These are phyloP conservation scores for Ambastaia sidthimunki DNA, from an alignment of 2,797 vertebrate species.

Conservation along the genomic window DNA sequence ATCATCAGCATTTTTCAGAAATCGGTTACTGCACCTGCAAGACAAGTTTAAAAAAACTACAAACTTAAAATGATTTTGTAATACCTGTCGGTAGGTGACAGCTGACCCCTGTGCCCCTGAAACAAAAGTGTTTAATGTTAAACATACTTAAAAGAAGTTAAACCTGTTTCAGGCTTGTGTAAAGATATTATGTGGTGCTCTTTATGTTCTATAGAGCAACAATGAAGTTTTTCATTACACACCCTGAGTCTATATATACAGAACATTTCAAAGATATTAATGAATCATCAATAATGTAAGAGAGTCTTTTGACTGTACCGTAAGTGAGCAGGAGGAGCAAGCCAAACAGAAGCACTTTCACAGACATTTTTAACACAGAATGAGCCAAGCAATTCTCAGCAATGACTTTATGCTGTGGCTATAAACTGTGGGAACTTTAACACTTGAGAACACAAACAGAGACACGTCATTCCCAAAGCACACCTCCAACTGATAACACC, in stretches of 20 bases:
- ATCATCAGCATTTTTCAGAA: no score
- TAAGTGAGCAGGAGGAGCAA: slow-evolving; percentile 15
- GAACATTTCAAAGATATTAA: no score
- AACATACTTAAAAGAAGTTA: background rate
- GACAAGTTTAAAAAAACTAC: no score
- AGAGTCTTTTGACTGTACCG: background rate
- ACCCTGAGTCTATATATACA: background rate
- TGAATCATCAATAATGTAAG: background rate
- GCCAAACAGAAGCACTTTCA: background rate
- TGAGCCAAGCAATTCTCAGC: background rate
- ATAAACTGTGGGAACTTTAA: slow-evolving; percentile 13
- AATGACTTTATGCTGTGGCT: background rate
- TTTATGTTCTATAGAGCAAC: background rate
- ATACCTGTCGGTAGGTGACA: slow-evolving; percentile 19
- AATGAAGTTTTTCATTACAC: background rate
- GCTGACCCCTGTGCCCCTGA: background rate
- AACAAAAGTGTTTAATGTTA: background rate
- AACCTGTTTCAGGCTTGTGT: background rate
- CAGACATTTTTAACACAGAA: slow-evolving; percentile 9
- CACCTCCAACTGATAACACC: background rate
- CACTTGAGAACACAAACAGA: slow-evolving; percentile 16
- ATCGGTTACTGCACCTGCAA: no score
- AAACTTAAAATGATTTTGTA: background rate
- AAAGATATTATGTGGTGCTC: background rate
- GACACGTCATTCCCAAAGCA: background rate